Conservation (phyloP, 2,113 vertebrate genomes). For the Gadus macrocephalus region DNA sequence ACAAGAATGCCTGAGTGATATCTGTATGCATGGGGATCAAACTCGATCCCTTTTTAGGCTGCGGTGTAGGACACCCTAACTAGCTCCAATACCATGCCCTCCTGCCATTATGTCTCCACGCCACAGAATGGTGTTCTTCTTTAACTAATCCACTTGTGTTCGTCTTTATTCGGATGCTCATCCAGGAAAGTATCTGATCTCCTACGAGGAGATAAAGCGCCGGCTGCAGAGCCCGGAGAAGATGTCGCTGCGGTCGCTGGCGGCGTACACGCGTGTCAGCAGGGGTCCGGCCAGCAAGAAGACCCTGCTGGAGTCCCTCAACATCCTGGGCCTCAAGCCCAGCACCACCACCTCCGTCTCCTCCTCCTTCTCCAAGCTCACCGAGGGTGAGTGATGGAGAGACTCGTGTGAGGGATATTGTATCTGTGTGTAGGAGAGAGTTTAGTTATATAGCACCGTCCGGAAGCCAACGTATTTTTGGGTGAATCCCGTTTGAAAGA, state of each 20-base stretch:
- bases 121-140: not conserved
- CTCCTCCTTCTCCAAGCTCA: constrained; percentile 78
- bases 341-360: constrained; percentile 77
- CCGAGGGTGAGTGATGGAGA: constrained; percentile 62
- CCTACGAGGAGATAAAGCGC: constrained; percentile 74
- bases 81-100: too few relatives aligned
- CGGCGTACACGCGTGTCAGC: constrained; percentile 77
- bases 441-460: too few relatives aligned
- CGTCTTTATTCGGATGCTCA: not conserved
- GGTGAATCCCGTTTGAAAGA: too few relatives aligned
- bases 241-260: constrained; percentile 77
- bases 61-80: too few relatives aligned
- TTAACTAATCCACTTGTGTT: not conserved
- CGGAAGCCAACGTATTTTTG: too few relatives aligned
- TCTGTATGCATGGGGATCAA: too few relatives aligned
- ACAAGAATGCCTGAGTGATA: too few relatives aligned
- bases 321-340: constrained; percentile 70
- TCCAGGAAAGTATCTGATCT: constrained; percentile 72
- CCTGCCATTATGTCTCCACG: too few relatives aligned
- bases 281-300: constrained; percentile 76
- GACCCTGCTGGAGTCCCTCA: constrained; percentile 70
- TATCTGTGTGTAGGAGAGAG: not conserved
- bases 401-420: not conserved
- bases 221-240: constrained; percentile 75
- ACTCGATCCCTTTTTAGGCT: too few relatives aligned